These are phyloP conservation scores for Diglossa brunneiventris DNA, from an alignment of 2,113 vertebrate genomes.

Conservation along the genomic window DNA sequence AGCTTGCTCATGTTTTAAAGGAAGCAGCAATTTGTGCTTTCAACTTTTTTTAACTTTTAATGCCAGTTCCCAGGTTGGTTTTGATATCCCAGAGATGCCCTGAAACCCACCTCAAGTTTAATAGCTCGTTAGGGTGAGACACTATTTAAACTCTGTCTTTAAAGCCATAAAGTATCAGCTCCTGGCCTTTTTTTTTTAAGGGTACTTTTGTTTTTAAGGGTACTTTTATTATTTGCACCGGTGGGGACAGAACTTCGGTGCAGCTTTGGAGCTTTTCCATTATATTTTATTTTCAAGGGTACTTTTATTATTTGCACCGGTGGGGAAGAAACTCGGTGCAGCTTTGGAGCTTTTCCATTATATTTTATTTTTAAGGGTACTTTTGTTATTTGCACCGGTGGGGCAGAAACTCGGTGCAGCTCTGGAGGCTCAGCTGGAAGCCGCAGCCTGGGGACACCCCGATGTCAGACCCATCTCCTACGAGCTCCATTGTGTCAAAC, in stretches of 20 bases:
- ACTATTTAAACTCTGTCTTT: neutral
- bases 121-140: accelerated
- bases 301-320: neutral
- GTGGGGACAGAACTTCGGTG: no score
- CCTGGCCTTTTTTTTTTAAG: no score
- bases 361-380: no score
- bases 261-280: no score
- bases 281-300: no score
- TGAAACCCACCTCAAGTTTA: neutral
- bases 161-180: neutral
- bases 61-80: neutral
- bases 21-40: neutral
- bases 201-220: no score
- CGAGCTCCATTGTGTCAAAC: neutral
- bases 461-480: neutral
- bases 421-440: neutral
- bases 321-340: no score
- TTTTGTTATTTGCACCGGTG: neutral
- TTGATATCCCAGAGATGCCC: neutral
- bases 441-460: neutral
- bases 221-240: no score
- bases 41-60: neutral
- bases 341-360: no score
- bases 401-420: neutral
- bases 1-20: neutral